Base-by-base conservation (phyloP, 2,113 vertebrate genomes). In the Dunckerocampus dactyliophorus region DNA sequence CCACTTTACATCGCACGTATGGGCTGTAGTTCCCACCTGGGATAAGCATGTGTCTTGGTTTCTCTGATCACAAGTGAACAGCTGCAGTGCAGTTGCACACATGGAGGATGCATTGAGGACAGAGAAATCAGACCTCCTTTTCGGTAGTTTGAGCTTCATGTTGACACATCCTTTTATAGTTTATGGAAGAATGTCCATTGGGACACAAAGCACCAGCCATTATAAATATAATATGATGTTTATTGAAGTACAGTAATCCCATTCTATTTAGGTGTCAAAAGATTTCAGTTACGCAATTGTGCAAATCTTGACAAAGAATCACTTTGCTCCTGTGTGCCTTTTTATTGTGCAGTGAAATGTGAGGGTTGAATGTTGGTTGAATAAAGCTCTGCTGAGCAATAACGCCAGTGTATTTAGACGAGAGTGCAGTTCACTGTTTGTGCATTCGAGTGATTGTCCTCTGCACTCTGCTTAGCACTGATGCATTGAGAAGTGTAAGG, bases 351-450 rank as follows among this genome's bases (percentile, higher is more conserved):
- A 72, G 76, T 75, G 68, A 77, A 81, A 58, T 71, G 70, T 60
- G 75, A 72, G 74, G 71, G 76, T 67, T 75, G 72, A 77, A 69
- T 73, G 42, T 59, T 79, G 52, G 31, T 65, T 52, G 67, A 59
- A 63, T 74, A 63, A 75, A 2, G 62, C 65, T 76, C 53, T 46
- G 67, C 71, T 76, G 71, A 77, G 69, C 68, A 78, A 67, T 57
- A 70, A 69, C 62, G 37, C 55, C 58, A 62, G 46, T 43, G 53
- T 57, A 60, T 65, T 67, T 67, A 43, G 65, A 63, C 47, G 55
- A 21, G 58, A 66, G 49, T 59, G 57, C 43, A 69, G 59, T 34
- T 72, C 70, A 65, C 52, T 65, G 67, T 48, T 58, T 62, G 68
- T 68, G 58, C 72, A 66, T 37, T 68, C 57, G 61, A 42, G 54